Evolutionary conservation across 53 echinoderm and acorn worm genomes (phyloP), one percentile per base, ranked within the genome.

Genomic region (Temnopleurus reevesii): DNA sequence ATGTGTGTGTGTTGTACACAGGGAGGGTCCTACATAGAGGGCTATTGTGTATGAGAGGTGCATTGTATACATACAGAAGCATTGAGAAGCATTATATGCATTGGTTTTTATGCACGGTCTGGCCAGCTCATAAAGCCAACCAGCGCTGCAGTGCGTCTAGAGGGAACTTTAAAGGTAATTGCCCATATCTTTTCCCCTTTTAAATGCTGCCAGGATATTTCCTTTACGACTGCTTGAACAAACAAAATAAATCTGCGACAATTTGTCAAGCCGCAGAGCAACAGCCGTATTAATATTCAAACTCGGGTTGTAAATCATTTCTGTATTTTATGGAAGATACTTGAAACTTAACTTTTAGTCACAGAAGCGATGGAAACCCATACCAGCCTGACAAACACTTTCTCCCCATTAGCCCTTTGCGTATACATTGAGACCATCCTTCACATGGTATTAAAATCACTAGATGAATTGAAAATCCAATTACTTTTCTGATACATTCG

Each of bases 21-120:
- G 2, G 31, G 55, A 53, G 81, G 33, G 81, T 45, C 29, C 26
- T 81, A 24, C 77, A 77, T 45, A 76, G 3, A 46, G 45, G 25
- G 45, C 27, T 8, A 46, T 45, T 77, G 82, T 81, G 82, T 81
- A 30, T 81, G 46, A 77, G 77, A 34, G 77, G 65, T 18, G 65
- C 35, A 65, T 65, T 65, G 59, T 59, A 29, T 59, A 34, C 65
- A 28, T 60, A 60, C 28, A 34, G 64, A 15, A 28, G 65, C 35
- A 15, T 33, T 17, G 35, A 18, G 59, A 8, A n/a, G 56, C 56
- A 56, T 23, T n/a, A 21, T 24, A 4, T 34, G 65, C 35, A 33
- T 35, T 28, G 6, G 65, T 65, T 65, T 59, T 65, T 9, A 65
- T 35, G 34, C 17, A 10, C 10, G 3, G 60, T 31, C 10, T 15